Evolutionary conservation across 2,888 invertebrate species (phyloP).

Genomic region (Fragum whitleyi): DNA sequence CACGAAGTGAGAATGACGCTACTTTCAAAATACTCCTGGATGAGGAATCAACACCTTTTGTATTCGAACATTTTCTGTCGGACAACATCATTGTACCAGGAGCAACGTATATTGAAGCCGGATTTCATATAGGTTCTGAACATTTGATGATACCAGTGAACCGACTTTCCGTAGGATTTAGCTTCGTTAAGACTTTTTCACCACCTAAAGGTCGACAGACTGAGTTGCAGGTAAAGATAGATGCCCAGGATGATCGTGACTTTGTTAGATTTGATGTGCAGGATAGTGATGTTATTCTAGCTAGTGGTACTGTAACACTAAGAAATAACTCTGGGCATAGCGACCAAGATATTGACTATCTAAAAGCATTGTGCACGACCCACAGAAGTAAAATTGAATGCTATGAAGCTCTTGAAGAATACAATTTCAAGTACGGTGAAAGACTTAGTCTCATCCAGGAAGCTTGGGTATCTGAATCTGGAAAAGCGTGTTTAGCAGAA

Average conservation of each 20-base stretch:
- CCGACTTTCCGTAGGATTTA: slow-evolving; percentile 15
- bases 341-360: slow-evolving; percentile 20
- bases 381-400: slow-evolving; percentile 19
- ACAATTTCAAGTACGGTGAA: slow-evolving; percentile 47
- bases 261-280: not conserved
- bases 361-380: slow-evolving; percentile 20
- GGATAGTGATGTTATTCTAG: not conserved
- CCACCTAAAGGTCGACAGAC: not conserved
- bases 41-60: slow-evolving; percentile 46
- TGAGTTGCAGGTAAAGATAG: not conserved
- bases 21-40: slow-evolving; percentile 41
- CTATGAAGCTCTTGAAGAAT: slow-evolving; percentile 32
- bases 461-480: slow-evolving; percentile 42
- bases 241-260: not conserved
- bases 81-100: slow-evolving; percentile 58
- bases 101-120: slow-evolving; percentile 55
- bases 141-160: not conserved
- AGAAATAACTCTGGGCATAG: not conserved
- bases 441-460: slow-evolving; percentile 27
- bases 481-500: slow-evolving; percentile 56
- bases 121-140: slow-evolving; percentile 40
- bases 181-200: slow-evolving; percentile 23
- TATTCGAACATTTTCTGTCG: slow-evolving; percentile 58
- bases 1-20: not conserved
- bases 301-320: not conserved